Base-by-base conservation (phyloP, 2,888 invertebrate species). In the Papilio gigon region DNA sequence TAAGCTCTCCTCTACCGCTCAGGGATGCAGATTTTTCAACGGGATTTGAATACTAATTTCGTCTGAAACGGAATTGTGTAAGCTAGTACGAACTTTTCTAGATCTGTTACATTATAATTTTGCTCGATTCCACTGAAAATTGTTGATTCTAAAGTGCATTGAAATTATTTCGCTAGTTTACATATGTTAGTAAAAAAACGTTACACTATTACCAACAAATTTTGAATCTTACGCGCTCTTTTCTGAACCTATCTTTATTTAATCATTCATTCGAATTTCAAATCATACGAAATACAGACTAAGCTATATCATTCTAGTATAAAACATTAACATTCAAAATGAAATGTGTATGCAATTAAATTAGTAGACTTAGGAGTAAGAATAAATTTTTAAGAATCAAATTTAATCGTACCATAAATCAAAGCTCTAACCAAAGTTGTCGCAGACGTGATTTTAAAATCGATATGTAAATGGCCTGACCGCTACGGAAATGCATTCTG, bases 391-490 rank as follows among this genome's bases (percentile, higher is more conserved):
- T 35, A 35, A 35, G 33, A 47, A 50, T n/a, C n/a, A 27, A 53
- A 27, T 27, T 3, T 27, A 53, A 53, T 53, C 27, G 25, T 40
- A 17, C 25, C 27, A 50, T 67, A 67, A 60, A 66, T 66, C 44
- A 66, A 47, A 67, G 4, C 50, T 47, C 17, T 9, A 50, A 50
- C 44, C 61, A 53, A 67, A 56, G 40, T 42, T 30, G 61, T 56
- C 33, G 22, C 33, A 56, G 61, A 67, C 37, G 83, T 84, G 88
- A 88, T 88, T 87, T 83, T 76, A 77, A 85, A 86, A 89, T 88
- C 89, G 86, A 89, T 89, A 89, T 88, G 88, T 89, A 88, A 88
- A 89, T 89, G 87, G 84, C 17, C 35, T 65, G 67, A 67, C 50
- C 61, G 60, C 62, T 50, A 33, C 67, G 67, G 67, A 67, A 67